phyloP scores from a whole-genome alignment of 2,797 vertebrate genomes.

The Ctenopoma kingsleyae region DNA sequence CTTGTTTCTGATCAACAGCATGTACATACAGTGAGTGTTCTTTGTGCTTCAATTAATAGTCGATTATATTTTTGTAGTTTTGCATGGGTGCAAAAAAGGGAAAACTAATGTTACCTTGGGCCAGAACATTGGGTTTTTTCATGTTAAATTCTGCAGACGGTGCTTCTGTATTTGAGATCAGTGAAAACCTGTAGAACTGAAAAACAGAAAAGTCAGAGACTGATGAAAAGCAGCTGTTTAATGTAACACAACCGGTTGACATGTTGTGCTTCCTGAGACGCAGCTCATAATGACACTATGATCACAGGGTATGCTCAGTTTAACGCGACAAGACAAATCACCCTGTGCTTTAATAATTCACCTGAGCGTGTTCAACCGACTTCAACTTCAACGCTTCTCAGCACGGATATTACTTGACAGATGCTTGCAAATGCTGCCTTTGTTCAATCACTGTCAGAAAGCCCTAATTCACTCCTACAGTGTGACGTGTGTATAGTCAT shows the following conservation, averaged over 20 bases:
- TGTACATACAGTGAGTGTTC: constrained; percentile 52
- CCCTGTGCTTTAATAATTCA: constrained; percentile 78
- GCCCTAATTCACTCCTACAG: constrained; percentile 56
- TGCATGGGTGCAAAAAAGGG: constrained; percentile 41
- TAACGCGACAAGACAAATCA: constrained; percentile 81
- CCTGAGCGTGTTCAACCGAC: constrained; percentile 69
- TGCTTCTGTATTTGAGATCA: constrained; percentile 20
- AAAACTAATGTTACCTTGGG: constrained; percentile 64
- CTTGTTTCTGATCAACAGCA: constrained; percentile 64
- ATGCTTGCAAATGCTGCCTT: constrained; percentile 70
- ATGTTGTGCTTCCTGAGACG: constrained; percentile 62
- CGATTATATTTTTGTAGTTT: constrained; percentile 58
- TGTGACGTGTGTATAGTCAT: constrained; percentile 53
- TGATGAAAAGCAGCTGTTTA: constrained; percentile 68
- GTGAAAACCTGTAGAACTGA: constrained; percentile 69
- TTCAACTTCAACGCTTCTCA: constrained; percentile 45
- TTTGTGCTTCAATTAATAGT: constrained; percentile 63
- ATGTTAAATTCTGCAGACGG: constrained; percentile 19
- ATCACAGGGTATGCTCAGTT: constrained; percentile 76
- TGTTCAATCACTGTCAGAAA: constrained; percentile 74
- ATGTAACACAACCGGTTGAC: constrained; percentile 74
- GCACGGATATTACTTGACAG: constrained; percentile 73
- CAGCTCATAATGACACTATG: constrained; percentile 74
- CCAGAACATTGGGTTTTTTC: constrained; percentile 29
- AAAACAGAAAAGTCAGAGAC: constrained; percentile 43